Conservation (phyloP, 1,140 invertebrate species). For the Nautilus pompilius region DNA sequence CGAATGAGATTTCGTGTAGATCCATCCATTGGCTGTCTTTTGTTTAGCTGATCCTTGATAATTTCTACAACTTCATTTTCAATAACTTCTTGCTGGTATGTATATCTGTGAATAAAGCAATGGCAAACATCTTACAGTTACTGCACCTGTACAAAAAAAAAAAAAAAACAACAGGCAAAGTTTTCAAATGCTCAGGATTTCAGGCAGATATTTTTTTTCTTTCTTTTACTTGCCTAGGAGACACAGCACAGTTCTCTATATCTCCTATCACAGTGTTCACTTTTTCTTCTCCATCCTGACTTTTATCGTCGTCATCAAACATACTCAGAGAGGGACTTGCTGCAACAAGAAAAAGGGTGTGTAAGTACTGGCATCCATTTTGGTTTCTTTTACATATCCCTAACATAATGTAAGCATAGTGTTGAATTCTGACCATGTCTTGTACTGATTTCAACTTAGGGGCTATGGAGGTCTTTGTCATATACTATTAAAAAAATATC, state of each 20-base stretch:
- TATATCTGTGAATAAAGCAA: conserved; percentile 64
- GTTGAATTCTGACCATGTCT: too few relatives aligned
- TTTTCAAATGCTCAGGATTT: too few relatives aligned
- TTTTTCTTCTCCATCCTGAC: conserved; percentile 17
- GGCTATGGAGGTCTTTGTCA: too few relatives aligned
- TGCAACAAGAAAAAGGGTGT: conserved; percentile 14
- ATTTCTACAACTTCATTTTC: conserved; percentile 80
- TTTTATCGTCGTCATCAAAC: conserved; percentile 32
- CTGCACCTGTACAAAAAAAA: too few relatives aligned
- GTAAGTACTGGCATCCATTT: too few relatives aligned
- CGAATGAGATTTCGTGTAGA: conserved; percentile 85
- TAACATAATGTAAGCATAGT: too few relatives aligned
- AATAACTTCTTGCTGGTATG: conserved; percentile 67
- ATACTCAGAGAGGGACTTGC: conserved; percentile 28
- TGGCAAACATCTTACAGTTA: too few relatives aligned
- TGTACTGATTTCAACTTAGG: too few relatives aligned
- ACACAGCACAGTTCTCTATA: conserved; percentile 25
- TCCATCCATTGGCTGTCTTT: conserved; percentile 79
- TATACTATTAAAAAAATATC: too few relatives aligned
- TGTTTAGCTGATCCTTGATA: conserved; percentile 80
- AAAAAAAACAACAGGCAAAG: too few relatives aligned
- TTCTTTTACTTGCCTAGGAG: conserved; percentile 33
- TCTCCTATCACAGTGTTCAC: conserved; percentile 7
- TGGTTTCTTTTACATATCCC: too few relatives aligned
- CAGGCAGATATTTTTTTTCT: too few relatives aligned